Percentiles rank a stretch among this genome's conserved stretches.
phyloP scores from a whole-genome alignment of 2,888 invertebrate genomes.

The Lepidochrysops patricia region DNA sequence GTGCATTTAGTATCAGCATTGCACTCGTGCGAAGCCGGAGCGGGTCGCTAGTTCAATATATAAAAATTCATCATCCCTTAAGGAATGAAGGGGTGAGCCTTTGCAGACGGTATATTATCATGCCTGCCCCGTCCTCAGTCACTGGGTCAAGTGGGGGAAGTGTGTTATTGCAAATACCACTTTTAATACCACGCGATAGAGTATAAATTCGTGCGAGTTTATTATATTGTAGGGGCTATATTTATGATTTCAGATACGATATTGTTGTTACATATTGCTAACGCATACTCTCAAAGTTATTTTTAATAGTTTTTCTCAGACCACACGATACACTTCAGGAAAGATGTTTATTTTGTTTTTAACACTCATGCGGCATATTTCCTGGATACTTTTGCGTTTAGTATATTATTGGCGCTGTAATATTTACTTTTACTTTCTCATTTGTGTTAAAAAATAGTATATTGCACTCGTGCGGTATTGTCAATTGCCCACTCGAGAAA shows the following conservation, averaged over 20 bases:
- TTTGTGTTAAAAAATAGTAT: too few species aligned
- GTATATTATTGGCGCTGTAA: too few species aligned
- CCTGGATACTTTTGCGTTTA: too few species aligned
- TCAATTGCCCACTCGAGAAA: too few species aligned
- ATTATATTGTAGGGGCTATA: neutral
- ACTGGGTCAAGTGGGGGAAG: neutral
- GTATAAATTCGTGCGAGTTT: neutral
- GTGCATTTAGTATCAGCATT: too few species aligned
- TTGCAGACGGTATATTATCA: neutral
- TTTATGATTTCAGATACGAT: neutral
- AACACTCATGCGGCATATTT: too few species aligned
- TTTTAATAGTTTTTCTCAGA: neutral
- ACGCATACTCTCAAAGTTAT: neutral
- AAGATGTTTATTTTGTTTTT: too few species aligned
- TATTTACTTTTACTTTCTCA: too few species aligned
- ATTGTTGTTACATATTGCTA: neutral
- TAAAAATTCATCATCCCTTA: neutral
- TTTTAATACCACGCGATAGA: neutral
- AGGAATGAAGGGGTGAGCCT: neutral
- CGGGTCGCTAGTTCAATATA: too few species aligned
- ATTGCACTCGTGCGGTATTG: too few species aligned
- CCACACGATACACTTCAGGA: too few species aligned
- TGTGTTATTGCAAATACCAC: neutral
- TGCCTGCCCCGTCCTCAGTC: neutral
- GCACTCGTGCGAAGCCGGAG: too few species aligned